These are phyloP conservation scores for Lamellibrachia columna DNA, from an alignment of 2,888 invertebrate genomes.

Conservation along the genomic window DNA sequence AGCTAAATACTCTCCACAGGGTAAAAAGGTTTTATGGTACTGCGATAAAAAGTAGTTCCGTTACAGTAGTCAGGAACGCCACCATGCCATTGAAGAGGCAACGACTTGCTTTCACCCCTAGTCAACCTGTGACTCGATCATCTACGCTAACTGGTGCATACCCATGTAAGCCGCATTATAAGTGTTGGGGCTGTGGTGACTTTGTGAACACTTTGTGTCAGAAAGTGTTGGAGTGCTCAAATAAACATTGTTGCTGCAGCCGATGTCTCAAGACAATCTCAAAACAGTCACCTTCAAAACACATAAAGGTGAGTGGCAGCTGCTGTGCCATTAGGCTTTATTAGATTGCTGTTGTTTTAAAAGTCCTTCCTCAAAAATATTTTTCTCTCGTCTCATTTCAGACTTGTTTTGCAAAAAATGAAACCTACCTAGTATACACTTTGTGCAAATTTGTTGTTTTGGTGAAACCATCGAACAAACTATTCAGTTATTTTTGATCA, in stretches of 20 bases:
- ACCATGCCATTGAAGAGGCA: neutral
- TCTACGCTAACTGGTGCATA: neutral
- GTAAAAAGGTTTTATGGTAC: neutral
- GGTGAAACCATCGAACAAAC: too few relatives aligned
- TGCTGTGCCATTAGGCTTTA: neutral
- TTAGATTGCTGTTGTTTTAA: too few relatives aligned
- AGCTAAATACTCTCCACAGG: neutral
- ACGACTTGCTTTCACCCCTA: neutral
- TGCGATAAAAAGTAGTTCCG: neutral
- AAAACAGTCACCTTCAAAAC: neutral
- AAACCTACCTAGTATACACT: too few relatives aligned
- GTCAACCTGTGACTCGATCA: neutral
- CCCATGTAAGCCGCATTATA: neutral
- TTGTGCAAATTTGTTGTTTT: too few relatives aligned
- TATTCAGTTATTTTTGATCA: too few relatives aligned
- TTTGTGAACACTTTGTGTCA: neutral
- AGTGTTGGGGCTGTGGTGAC: neutral
- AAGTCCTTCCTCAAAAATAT: too few relatives aligned
- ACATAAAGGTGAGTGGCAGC: neutral
- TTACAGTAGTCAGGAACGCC: neutral
- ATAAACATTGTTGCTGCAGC: neutral
- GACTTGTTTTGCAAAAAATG: too few relatives aligned
- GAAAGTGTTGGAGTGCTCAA: neutral
- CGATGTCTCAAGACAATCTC: neutral
- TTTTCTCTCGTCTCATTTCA: too few relatives aligned